A percentile compares a stretch with the other conserved stretches of the same genome.
Evolutionary conservation across 2,797 vertebrate genomes (phyloP).

Genomic region (Pangasius djambal): DNA sequence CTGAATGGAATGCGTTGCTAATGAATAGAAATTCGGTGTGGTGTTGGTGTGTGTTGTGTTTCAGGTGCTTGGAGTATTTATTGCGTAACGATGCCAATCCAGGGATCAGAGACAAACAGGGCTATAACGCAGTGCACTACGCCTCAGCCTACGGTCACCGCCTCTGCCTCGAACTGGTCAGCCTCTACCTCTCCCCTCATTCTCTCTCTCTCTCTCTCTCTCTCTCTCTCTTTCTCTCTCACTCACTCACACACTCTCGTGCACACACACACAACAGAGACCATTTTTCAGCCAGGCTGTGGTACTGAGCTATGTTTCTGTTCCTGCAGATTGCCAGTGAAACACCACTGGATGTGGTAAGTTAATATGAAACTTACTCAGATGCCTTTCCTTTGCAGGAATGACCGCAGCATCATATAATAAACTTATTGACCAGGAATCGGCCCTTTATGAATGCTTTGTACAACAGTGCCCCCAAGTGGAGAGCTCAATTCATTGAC

Average conservation of each 20-base stretch:
- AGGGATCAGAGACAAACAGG: conserved; percentile 95
- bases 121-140: conserved; percentile 97
- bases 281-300: conserved; percentile 3
- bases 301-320: conserved; percentile 7
- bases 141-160: conserved; percentile 96
- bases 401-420: too few relatives aligned
- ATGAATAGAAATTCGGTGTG: background rate
- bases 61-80: conserved; percentile 98
- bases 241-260: too few relatives aligned
- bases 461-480: conserved; percentile 29
- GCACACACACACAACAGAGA: background rate
- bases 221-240: too few relatives aligned
- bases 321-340: conserved; percentile 92
- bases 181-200: conserved; percentile 38
- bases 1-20: background rate
- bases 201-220: too few relatives aligned
- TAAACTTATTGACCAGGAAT: background rate
- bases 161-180: conserved; percentile 96
- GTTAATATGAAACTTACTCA: conserved; percentile 61
- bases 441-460: background rate
- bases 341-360: conserved; percentile 98
- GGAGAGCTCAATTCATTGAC: background rate
- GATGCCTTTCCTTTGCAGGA: background rate
- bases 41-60: conserved; percentile 5
- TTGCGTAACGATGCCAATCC: conserved; percentile 97